These are phyloP conservation scores for Vanessa atalanta DNA, from an alignment of 1,140 invertebrate species.

Conservation along the genomic window DNA sequence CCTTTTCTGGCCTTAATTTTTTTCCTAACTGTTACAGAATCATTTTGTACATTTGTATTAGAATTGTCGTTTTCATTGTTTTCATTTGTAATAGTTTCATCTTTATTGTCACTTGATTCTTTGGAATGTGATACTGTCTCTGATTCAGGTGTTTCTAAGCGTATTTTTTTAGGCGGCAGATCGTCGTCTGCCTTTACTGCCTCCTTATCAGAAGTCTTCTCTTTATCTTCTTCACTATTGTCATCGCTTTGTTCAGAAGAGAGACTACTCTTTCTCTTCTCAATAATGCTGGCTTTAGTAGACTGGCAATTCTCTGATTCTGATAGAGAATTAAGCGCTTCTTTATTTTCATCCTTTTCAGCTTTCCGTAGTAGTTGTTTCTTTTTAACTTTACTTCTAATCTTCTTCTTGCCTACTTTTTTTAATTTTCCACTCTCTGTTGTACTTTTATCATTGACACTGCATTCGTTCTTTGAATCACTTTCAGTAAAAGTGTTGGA, in stretches of 20 bases:
- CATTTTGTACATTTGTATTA: slow-evolving; percentile 52
- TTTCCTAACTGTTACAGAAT: slow-evolving; percentile 59
- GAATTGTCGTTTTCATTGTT: slow-evolving; percentile 52
- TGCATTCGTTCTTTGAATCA: slow-evolving; percentile 58
- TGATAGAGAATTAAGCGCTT: slow-evolving; percentile 53
- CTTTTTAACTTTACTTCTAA: slow-evolving; percentile 64
- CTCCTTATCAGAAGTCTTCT: slow-evolving; percentile 59
- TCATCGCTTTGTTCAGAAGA: slow-evolving; percentile 68
- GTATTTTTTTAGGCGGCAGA: slow-evolving; percentile 71
- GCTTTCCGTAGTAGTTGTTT: slow-evolving; percentile 57
- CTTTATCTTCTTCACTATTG: slow-evolving; percentile 59
- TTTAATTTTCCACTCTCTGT: slow-evolving; percentile 60
- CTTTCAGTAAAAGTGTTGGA: slow-evolving; percentile 75
- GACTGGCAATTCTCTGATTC: slow-evolving; percentile 62
- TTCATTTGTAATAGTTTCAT: slow-evolving; percentile 35
- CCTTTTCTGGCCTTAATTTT: slow-evolving; percentile 75
- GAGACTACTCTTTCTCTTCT: slow-evolving; percentile 74
- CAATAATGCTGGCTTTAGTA: slow-evolving; percentile 74
- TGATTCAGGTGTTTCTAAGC: slow-evolving; percentile 66
- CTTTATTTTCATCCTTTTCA: slow-evolving; percentile 58
- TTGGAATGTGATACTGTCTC: slow-evolving; percentile 65
- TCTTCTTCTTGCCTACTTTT: slow-evolving; percentile 63
- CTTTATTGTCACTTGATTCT: slow-evolving; percentile 51
- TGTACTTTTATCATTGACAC: slow-evolving; percentile 67
- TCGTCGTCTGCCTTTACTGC: slow-evolving; percentile 57